Evolutionary conservation across 1,140 invertebrate species (phyloP), one percentile per base, ranked within the genome.

Genomic region (Drosophila mauritiana): DNA sequence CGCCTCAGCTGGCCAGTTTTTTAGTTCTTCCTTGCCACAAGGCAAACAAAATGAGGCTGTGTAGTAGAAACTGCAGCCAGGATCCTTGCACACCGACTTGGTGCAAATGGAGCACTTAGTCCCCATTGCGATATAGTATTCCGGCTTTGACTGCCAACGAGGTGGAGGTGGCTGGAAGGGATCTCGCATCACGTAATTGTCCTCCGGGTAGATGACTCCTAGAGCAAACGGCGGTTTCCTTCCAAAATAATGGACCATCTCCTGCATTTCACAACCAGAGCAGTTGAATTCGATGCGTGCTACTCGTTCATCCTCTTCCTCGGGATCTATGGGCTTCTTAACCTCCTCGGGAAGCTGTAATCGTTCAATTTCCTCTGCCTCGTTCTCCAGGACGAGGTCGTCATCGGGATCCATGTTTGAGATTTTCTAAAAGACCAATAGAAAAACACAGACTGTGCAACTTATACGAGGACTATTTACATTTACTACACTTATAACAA

Each of bases 11-110:
- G 97, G 97, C 93, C 97, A 96, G 40, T 93, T 84, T 25, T 94
- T 92, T 20, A 94, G 89, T 75, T 94, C 93, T 69, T 91, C 91
- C 58, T 92, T 88, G 11, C 94, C 96, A 93, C 97, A 98, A 34
- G 92, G 67, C 54, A 94, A 88, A 92, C 97, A 98, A 91, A 95
- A 96, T 55, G 95, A 93, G 91, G 95, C 95, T 6, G 93, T 93
- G 91, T 96, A 97, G 93, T 96, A 97, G 52, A 97, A 86, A 92
- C 97, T 97, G 89, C 97, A 98, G n/a, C 94, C 93, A 56, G 92
- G 88, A 83, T 94, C 94, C 79, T 96, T 94, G 92, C 97, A 98
- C 8, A 97, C 94, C 63, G 93, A 58, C 73, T 94, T 94, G 10
- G 93, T 82, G 93, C 97, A 98, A 2, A 93, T 78, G 43, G 91